Evolutionary conservation across 2,888 invertebrate genomes (phyloP), one percentile per base, ranked within the genome.

Genomic region (Girardia tigrina): DNA sequence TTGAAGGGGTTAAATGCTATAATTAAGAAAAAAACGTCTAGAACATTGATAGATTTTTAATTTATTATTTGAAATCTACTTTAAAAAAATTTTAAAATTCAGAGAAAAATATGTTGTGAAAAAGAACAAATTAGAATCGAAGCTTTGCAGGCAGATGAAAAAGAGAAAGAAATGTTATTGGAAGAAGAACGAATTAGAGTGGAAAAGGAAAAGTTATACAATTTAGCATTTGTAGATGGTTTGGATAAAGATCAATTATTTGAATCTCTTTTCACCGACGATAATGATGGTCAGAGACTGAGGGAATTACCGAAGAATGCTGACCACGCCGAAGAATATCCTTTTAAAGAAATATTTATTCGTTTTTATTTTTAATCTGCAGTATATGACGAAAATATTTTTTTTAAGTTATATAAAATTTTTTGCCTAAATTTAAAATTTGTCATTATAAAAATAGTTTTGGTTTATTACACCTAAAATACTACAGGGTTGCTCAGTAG

Each of bases 281-380:
- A 84, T 77, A 79, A 80, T 4, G 84, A 84, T 77, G 84, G 84
- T 26, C 80, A 81, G 79, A 83, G 81, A 77, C 78, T 84, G 75
- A 81, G 81, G 56, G 79, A 80, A 42, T 82, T 84, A 80, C 82
- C 84, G 12, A 82, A 81, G n/a, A 81, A 83, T 1, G 81, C 81
- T 71, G 83, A 83, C 72, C 78, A 83, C 69, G 75, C 83, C 75
- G 77, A 79, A 74, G 78, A 79, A 81, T 83, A 83, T 82, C 83
- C 82, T 70, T 70, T 70, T 70, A 70, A 70, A n/a, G n/a, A n/a
- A n/a, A n/a, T n/a, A n/a, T n/a, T n/a, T n/a, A n/a, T n/a, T n/a
- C n/a, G n/a, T n/a, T n/a, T n/a, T n/a, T n/a, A n/a, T n/a, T n/a
- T n/a, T n/a, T n/a, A n/a, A n/a, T n/a, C n/a, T n/a, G n/a, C n/a